Evolutionary conservation across 1,140 invertebrate species (phyloP), one percentile per base, ranked within the genome.

Genomic region (Armadillidium nasatum): DNA sequence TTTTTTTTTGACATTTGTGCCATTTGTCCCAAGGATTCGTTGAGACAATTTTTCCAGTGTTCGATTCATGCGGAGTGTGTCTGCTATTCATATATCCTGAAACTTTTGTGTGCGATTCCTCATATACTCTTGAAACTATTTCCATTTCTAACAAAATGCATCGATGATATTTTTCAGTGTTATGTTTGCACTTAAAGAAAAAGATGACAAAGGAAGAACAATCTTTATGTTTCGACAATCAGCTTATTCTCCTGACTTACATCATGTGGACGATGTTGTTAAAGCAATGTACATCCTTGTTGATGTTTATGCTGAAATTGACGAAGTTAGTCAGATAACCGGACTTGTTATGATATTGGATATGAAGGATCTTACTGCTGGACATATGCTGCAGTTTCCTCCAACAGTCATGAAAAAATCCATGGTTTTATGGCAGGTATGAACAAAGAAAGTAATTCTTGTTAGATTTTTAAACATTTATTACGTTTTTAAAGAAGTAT

Each of bases 291-390:
- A 81, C 70, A 75, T 80, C 22, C 76, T 79, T 13, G 76, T 75
- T 21, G 82, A 82, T 46, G 67, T 82, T 43, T 71, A 82, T 45
- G 21, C 79, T 7, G 67, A 81, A 22, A 80, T 82, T 33, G 82
- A 83, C 72, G 81, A 82, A 54, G 83, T 84, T 68, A 78, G 80
- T 70, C 82, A 81, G 10, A 81, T 84, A 72, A 79, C 84, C 44
- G 85, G 84, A 4, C 82, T 84, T 54, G 82, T 84, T 78, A 83
- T 84, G 77, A 79, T 85, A 74, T 83, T 84, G 46, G 85, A 85
- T 80, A 80, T 85, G 54, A 79, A 81, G 11, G 82, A 80, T 22
- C 80, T 83, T 44, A 82, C 81, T 44, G 74, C 85, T 22, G 82
- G 82, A 66, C 83, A 84, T 71, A 78, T 83, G 11, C 70, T 82